These are phyloP conservation scores for Channa argus DNA, from an alignment of 2,113 vertebrate genomes.

Conservation along the genomic window DNA sequence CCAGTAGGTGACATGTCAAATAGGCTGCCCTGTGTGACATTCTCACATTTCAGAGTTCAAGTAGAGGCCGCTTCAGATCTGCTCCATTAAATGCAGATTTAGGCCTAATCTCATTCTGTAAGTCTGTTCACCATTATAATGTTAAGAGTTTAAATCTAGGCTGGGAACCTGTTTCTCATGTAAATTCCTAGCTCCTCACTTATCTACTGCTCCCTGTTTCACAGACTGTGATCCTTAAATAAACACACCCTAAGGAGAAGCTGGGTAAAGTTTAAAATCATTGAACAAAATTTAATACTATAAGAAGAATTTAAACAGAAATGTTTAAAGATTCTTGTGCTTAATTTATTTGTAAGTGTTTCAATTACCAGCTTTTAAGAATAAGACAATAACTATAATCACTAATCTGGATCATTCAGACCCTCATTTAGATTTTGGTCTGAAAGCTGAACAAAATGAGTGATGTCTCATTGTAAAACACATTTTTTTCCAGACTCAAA, in stretches of 20 bases:
- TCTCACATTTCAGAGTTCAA: slow-evolving; percentile 84
- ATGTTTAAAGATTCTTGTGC: slow-evolving; percentile 3
- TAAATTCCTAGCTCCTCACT: slow-evolving; percentile 69
- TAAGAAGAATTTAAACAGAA: not conserved
- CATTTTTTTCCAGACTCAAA: not conserved
- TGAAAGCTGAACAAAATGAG: slow-evolving; percentile 10
- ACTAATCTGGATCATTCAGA: slow-evolving; percentile 4
- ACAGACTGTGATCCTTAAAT: slow-evolving; percentile 72
- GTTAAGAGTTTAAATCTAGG: slow-evolving; percentile 82
- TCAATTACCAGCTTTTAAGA: slow-evolving; percentile 7
- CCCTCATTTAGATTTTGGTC: slow-evolving; percentile 9
- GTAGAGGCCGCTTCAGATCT: slow-evolving; percentile 82
- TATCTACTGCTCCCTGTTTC: slow-evolving; percentile 62
- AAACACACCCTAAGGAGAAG: slow-evolving; percentile 60
- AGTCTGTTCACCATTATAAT: slow-evolving; percentile 83
- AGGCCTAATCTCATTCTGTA: slow-evolving; percentile 83
- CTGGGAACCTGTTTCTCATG: slow-evolving; percentile 81
- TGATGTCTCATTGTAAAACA: too few relatives aligned
- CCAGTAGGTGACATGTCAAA: slow-evolving; percentile 82
- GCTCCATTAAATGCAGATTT: slow-evolving; percentile 81
- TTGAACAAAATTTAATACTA: not conserved
- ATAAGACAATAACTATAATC: not conserved
- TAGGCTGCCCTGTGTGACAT: slow-evolving; percentile 80
- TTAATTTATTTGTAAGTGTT: not conserved
- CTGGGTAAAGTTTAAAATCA: slow-evolving; percentile 21